These are phyloP conservation scores for Caenorhabditis sp. DNA, from an alignment of 2,888 invertebrate genomes.

Conservation along the genomic window DNA sequence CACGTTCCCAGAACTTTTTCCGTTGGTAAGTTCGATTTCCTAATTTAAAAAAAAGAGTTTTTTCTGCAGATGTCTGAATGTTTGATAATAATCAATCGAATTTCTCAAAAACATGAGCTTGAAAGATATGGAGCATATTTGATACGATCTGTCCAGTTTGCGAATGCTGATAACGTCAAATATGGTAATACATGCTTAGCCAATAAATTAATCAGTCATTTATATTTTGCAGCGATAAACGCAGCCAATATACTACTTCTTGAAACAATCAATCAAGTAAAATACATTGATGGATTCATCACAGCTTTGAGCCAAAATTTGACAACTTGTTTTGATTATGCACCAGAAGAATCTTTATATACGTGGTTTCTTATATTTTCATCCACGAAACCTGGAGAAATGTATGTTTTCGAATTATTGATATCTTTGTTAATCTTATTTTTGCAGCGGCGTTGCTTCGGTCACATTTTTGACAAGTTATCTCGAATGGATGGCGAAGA, in stretches of 20 bases:
- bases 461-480: constrained; percentile 6
- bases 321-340: constrained; percentile 12
- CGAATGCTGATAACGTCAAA: too few species aligned
- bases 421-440: neutral
- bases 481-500: constrained; percentile 8
- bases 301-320: constrained; percentile 8
- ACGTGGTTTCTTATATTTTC: constrained; percentile 8
- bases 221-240: neutral
- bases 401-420: neutral
- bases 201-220: too few species aligned
- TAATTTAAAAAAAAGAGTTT: neutral
- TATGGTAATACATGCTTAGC: too few species aligned
- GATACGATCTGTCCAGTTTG: neutral
- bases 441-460: constrained; percentile 8
- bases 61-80: constrained; percentile 1
- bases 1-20: constrained; percentile 19
- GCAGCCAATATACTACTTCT: neutral
- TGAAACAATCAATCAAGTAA: neutral
- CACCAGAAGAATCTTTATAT: constrained; percentile 21
- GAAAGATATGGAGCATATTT: too few species aligned
- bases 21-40: constrained; percentile 7
- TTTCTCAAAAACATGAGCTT: too few species aligned
- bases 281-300: neutral
- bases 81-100: neutral
- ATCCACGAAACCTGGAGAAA: neutral